Evolutionary conservation across 2,797 vertebrate genomes (phyloP), one percentile per base, ranked within the genome.

Genomic region (Muraenolepis orangiensis): DNA sequence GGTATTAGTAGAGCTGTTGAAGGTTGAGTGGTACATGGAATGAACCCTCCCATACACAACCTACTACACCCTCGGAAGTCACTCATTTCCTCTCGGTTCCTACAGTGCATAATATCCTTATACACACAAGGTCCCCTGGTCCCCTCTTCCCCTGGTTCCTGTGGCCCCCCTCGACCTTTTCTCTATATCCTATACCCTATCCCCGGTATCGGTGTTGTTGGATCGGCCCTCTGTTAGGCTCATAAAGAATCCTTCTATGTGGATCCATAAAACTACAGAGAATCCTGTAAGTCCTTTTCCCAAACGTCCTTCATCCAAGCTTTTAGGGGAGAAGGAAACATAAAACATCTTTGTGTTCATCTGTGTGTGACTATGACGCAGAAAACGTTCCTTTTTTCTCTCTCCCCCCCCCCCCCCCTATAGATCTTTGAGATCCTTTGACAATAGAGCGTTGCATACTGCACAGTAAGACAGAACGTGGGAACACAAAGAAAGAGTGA

Each of bases 1-100:
- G 51, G 51, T 57, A 57, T 57, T 57, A 57, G 51, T 57, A n/a
- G 51, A 57, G 51, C 51, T 57, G 51, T 57, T 57, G 51, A 57
- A 57, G 51, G 51, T 57, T 57, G 51, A 8, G 51, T 23, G 51
- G 51, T 57, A 23, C 51, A 23, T 8, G 51, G 51, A 57, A 57
- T 57, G 51, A 57, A 23, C 51, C n/a, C 51, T 57, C 7, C 51
- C 7, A 34, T n/a, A 57, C 51, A 57, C 20, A 57, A 57, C 51
- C 51, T n/a, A n/a, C 32, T 11, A 57, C 51, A 23, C 51, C 23
- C 51, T n/a, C 20, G 51, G 51, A 57, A 57, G 51, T 23, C 51
- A 57, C 51, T 57, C 51, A 57, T 57, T 57, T 57, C 51, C 51
- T 23, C 51, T 23, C 7, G 51, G 51, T 57, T 57, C 51, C 51